A percentile compares a stretch with the other conserved stretches of the same genome.
phyloP scores from a whole-genome alignment of 1,140 invertebrate species.

The Parapsyche elsis region DNA sequence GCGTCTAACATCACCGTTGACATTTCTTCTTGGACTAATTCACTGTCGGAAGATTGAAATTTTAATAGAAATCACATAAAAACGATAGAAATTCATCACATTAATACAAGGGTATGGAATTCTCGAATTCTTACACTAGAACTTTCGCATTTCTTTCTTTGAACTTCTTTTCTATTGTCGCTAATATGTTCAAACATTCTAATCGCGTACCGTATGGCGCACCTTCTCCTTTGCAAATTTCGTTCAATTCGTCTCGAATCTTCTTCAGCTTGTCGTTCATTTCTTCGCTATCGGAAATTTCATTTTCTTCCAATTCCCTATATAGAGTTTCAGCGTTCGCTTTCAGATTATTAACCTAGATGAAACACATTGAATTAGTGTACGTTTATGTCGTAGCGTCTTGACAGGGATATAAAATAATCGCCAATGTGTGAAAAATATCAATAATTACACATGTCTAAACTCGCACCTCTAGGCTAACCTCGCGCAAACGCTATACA shows the following conservation, averaged over 20 bases:
- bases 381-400: too few species aligned
- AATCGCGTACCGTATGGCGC: conserved; percentile 40
- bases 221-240: conserved; percentile 51
- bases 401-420: too few species aligned
- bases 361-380: not conserved
- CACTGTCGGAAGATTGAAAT: conserved; percentile 54
- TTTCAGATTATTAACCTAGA: conserved; percentile 43
- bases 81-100: too few species aligned
- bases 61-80: not conserved
- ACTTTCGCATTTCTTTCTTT: conserved; percentile 48
- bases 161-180: conserved; percentile 47
- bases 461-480: not conserved
- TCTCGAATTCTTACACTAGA: conserved; percentile 43
- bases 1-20: conserved; percentile 57
- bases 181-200: conserved; percentile 49
- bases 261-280: conserved; percentile 45
- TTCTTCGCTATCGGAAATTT: conserved; percentile 43
- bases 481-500: too few species aligned
- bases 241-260: conserved; percentile 42
- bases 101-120: conserved; percentile 9
- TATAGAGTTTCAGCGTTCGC: conserved; percentile 38
- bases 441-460: too few species aligned
- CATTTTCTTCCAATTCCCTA: conserved; percentile 52
- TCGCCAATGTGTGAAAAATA: too few species aligned
- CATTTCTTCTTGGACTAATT: conserved; percentile 60